Evolutionary conservation across 2,113 vertebrate genomes (phyloP), one percentile per base, ranked within the genome.

Genomic region (Gnathonemus echidnorhynchus): DNA sequence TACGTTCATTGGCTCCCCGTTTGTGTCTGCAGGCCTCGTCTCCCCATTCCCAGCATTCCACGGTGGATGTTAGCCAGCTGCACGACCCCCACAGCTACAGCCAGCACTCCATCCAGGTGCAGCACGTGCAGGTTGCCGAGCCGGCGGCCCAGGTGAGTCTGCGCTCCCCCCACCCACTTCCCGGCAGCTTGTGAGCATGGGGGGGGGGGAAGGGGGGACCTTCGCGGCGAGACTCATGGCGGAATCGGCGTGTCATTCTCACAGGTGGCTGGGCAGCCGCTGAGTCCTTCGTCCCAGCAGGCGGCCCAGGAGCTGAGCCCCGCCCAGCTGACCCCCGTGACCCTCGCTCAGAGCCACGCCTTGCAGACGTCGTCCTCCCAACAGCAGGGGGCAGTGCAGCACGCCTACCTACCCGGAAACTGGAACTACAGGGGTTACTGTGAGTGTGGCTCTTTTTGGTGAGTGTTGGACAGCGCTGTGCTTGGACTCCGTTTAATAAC

Each of bases 71-170:
- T 80, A 97, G 96, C 88, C 98, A 99, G 94, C 96, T 99, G 42
- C 98, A 99, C 0, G 98, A 99, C 86, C 96, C 98, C 46, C 98
- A 99, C 88, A 95, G 97, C 2, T 99, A 98, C 92, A 97, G 97
- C 19, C 98, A 99, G 92, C 98, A 99, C 13, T 97, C 98, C 89
- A 98, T 99, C 94, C 98, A 99, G 95, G 98, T 99, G 83, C 98
- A 99, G 93, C 98, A 99, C 93, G 98, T 99, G 95, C 98, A 99
- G 94, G 98, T 99, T 86, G 91, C 97, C 0, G 98, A 99, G 93
- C 95, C 97, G 10, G 83, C 97, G 0, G 88, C 96, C 0, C 98
- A 99, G 97, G 98, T 99, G 94, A 88, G 89, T 10, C 39, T 3
- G 19, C 15, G 7, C n/a, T 35, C 11, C 27, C 80, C 17, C 7